Conservation (phyloP, 2,888 invertebrate species). For the Plebejus melissa region DNA sequence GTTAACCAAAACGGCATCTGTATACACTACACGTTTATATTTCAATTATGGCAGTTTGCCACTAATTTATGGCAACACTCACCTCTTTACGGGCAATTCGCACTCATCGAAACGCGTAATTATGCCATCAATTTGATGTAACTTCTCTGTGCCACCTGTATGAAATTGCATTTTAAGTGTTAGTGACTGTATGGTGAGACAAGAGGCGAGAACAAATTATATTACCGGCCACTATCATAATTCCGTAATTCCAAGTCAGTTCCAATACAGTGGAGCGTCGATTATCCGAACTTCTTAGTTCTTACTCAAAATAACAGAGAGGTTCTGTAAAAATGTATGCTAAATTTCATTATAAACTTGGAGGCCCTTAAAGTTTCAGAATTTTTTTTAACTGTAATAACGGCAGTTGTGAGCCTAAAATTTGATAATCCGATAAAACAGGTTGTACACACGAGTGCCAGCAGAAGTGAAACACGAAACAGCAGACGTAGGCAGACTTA, state of each 20-base stretch:
- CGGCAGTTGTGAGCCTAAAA: too few relatives aligned
- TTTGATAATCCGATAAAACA: too few relatives aligned
- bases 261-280: not conserved
- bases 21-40: not conserved
- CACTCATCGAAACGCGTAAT: conserved; percentile 28
- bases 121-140: conserved; percentile 28
- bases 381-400: too few relatives aligned
- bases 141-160: conserved; percentile 16
- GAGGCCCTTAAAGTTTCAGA: too few relatives aligned
- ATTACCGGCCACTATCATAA: not conserved
- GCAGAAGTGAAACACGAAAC: too few relatives aligned
- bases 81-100: conserved; percentile 2
- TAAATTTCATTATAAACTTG: too few relatives aligned
- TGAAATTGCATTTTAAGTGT: conserved; percentile 24
- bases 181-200: not conserved
- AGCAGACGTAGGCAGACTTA: too few relatives aligned
- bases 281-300: not conserved
- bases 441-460: too few relatives aligned
- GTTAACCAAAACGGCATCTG: not conserved
- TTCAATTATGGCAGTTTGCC: not conserved
- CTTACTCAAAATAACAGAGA: too few relatives aligned
- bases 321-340: too few relatives aligned
- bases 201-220: not conserved
- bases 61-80: not conserved
- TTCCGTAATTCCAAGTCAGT: not conserved